Evolutionary conservation across 92 coral and sea anemone species (phyloP).

Genomic region (Epizoanthus fatuus): DNA sequence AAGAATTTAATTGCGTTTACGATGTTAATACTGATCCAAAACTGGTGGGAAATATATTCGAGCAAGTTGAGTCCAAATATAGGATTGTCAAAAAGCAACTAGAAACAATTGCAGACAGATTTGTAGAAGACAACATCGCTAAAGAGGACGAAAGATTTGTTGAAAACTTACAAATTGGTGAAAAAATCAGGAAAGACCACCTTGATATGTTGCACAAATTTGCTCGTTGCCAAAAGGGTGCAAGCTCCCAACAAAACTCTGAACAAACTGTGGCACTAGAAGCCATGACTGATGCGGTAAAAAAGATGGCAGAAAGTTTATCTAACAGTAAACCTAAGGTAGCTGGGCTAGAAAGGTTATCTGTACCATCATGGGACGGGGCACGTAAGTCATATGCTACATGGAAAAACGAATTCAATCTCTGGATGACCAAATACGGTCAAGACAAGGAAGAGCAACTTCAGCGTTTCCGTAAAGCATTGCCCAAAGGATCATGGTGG

Average conservation of each 20-base stretch:
- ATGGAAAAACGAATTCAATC: conserved; percentile 71
- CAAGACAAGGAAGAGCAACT: conserved; percentile 81
- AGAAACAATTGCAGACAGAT: conserved; percentile 44
- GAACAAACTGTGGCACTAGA: conserved; percentile 47
- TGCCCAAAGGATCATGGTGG: conserved; percentile 71
- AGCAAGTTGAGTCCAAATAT: conserved; percentile 50
- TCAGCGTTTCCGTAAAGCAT: conserved; percentile 75
- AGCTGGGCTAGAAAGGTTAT: conserved; percentile 53
- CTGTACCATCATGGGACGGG: conserved; percentile 83
- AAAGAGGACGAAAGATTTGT: conserved; percentile 43
- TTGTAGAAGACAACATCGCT: conserved; percentile 32
- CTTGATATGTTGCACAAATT: conserved; percentile 28
- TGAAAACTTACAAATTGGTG: conserved; percentile 43
- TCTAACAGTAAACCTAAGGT: conserved; percentile 41
- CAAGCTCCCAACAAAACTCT: conserved; percentile 11
- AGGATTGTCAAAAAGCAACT: conserved; percentile 41
- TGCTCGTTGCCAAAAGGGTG: conserved; percentile 45
- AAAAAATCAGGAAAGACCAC: conserved; percentile 31
- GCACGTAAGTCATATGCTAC: conserved; percentile 64
- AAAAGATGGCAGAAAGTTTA: conserved; percentile 53
- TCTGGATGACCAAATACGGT: conserved; percentile 71
- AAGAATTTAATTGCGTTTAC: conserved; percentile 54
- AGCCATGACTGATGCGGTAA: conserved; percentile 59
- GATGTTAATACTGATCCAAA: conserved; percentile 37
- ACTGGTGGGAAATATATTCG: conserved; percentile 21